Evolutionary conservation across 2,113 vertebrate genomes (phyloP), one percentile per base, ranked within the genome.

Genomic region (Eurypyga helias): DNA sequence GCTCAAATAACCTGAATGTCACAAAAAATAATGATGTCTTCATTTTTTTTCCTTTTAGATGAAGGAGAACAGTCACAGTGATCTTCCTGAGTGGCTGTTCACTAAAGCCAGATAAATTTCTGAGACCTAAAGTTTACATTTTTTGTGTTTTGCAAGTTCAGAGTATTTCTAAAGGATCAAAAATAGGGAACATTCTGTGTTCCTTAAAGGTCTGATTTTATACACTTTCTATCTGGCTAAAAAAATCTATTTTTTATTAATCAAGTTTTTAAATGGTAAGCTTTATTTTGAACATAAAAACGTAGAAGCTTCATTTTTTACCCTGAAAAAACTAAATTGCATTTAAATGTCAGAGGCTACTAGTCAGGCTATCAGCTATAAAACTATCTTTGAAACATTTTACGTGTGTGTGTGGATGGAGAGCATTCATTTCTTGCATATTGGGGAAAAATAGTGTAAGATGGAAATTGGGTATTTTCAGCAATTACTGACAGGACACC

Each of bases 281-380:
- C 34, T 89, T 90, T 95, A 60, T 90, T 95, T 94, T 93, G n/a
- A 76, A 72, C 61, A 57, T 84, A 93, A 95, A 97, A 78, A 45
- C 41, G 21, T 24, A 87, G 15, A 60, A 89, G 38, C 31, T 84
- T 87, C 26, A 52, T 64, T 60, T 92, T 94, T 93, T n/a, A 52
- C 45, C 55, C 41, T 5, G 3, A 64, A 75, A 87, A 81, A 73
- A 13, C 4, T 48, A 52, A 82, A 94, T 84, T 94, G 21, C n/a
- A 9, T 87, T 91, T 84, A 82, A 91, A 91, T 84, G 31, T 89
- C 72, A 87, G 83, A 69, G 73, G 34, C 69, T 61, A 41, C 65
- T 57, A 1, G 0, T 79, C 73, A 85, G 70, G 18, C 73, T 76
- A 3, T 46, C 52, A 76, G 61, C 49, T 89, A 10, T 93, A 69